Evolutionary conservation across 2,797 vertebrate species (phyloP), one percentile per base, ranked within the genome.

Genomic region (Avahi laniger): DNA sequence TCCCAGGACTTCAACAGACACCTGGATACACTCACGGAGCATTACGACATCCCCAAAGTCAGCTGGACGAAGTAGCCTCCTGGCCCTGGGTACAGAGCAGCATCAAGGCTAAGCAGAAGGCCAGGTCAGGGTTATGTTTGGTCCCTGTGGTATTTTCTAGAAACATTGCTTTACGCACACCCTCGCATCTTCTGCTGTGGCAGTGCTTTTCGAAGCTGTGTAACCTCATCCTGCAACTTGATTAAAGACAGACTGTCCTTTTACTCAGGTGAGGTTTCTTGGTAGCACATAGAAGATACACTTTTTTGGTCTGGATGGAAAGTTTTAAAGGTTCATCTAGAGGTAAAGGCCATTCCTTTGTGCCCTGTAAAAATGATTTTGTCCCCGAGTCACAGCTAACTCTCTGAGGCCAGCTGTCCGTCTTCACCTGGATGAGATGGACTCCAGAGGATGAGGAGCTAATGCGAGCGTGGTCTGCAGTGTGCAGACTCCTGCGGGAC

Each of bases 1-100:
- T 72, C 72, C 75, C 92, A 99, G 99, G 99, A 99, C 97, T 99
- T 99, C 97, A 99, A 99, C 98, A 98, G 99, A 43, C 99, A 99
- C 97, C 97, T 99, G 98, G 99, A 99, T 86, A 99, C 98, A 4
- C 98, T 99, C 96, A 99, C 99, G 0, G 99, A 99, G 96, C 99
- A 99, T 98, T 99, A 99, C 0, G 99, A 99, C 97, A 99, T 99
- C 97, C 99, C 99, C 22, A 99, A 99, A 98, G 99, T 99, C 99
- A 99, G 99, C 99, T 99, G 99, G 99, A 99, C 99, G 0, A 99
- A 99, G 98, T 99, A 98, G 99, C 54, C 33, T 3, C 20, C 50
- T 3, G 0, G 33, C 4, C 1, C 52, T 6, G 17, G 54, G 85
- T 52, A 28, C 73, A 84, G n/a, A 59, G 6, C 26, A 30, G 26